Evolutionary conservation across 2,113 vertebrate genomes (phyloP), one percentile per base, ranked within the genome.

Genomic region (Lucifuga dentata): DNA sequence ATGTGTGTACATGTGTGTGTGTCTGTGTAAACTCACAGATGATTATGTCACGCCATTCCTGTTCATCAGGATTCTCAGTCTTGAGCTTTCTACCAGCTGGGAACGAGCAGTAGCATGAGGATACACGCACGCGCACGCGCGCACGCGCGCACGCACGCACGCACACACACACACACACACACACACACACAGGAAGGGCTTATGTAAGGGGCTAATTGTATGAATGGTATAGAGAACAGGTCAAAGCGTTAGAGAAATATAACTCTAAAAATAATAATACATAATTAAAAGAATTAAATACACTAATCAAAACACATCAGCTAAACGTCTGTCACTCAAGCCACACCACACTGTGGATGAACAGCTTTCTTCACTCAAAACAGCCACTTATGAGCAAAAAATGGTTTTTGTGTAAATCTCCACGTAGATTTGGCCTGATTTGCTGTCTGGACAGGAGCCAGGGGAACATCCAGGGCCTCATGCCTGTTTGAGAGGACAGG

Each of bases 201-300:
- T 81, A 75, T 57, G 41, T 70, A 85, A 85, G 78, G 26, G 3
- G n/a, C n/a, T n/a, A n/a, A n/a, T n/a, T n/a, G n/a, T n/a, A n/a
- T n/a, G n/a, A n/a, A n/a, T n/a, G n/a, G n/a, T n/a, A n/a, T n/a
- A n/a, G n/a, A n/a, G n/a, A n/a, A n/a, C n/a, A n/a, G n/a, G n/a
- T n/a, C n/a, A n/a, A n/a, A n/a, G n/a, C n/a, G n/a, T n/a, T n/a
- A n/a, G n/a, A n/a, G n/a, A n/a, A n/a, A n/a, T n/a, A n/a, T n/a
- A n/a, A n/a, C n/a, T n/a, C n/a, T n/a, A n/a, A n/a, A n/a, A n/a
- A n/a, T n/a, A n/a, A n/a, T n/a, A n/a, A n/a, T n/a, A n/a, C n/a
- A n/a, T n/a, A n/a, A n/a, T n/a, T n/a, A n/a, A n/a, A n/a, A n/a
- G n/a, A n/a, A n/a, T n/a, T n/a, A n/a, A n/a, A n/a, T n/a, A n/a